These are phyloP conservation scores for Enteromius afrohamiltoni DNA, from an alignment of 2,797 vertebrate species.

Conservation along the genomic window DNA sequence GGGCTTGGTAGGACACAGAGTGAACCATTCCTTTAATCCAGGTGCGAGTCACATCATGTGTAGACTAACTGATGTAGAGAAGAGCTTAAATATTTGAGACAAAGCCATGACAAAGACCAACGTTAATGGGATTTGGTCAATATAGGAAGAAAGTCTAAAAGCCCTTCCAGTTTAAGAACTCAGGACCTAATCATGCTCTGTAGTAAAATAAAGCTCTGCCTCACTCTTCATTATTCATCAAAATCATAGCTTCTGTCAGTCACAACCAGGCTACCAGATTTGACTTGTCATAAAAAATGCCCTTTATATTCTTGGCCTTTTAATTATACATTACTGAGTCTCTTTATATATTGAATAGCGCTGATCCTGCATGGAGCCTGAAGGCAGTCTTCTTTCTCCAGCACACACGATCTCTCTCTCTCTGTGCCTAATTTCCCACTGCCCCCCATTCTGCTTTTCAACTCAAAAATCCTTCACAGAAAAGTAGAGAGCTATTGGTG, in stretches of 20 bases:
- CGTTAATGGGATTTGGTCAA: constrained; percentile 35
- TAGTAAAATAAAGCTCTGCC: constrained; percentile 57
- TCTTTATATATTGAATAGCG: constrained; percentile 65
- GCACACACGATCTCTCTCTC: neutral
- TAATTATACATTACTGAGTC: constrained; percentile 56
- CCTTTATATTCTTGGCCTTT: constrained; percentile 64
- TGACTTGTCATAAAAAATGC: constrained; percentile 59
- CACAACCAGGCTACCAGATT: constrained; percentile 45
- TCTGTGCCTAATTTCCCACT: constrained; percentile 54
- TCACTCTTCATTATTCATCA: constrained; percentile 65
- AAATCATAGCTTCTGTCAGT: constrained; percentile 61
- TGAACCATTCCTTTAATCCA: neutral
- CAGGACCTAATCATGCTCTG: constrained; percentile 57
- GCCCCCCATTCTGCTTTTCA: constrained; percentile 16
- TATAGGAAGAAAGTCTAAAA: constrained; percentile 30
- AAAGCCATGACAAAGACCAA: constrained; percentile 37
- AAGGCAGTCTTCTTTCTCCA: constrained; percentile 50
- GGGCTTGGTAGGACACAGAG: neutral
- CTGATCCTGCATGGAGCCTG: constrained; percentile 59
- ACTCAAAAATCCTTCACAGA: constrained; percentile 45
- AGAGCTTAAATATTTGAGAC: constrained; percentile 37
- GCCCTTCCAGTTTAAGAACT: constrained; percentile 39
- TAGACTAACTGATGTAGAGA: constrained; percentile 12
- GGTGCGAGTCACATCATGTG: neutral
- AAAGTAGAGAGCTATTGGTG: constrained; percentile 43